These are phyloP conservation scores for Gymnoscopelus braueri DNA, from an alignment of 2,797 vertebrate genomes.

Conservation along the genomic window DNA sequence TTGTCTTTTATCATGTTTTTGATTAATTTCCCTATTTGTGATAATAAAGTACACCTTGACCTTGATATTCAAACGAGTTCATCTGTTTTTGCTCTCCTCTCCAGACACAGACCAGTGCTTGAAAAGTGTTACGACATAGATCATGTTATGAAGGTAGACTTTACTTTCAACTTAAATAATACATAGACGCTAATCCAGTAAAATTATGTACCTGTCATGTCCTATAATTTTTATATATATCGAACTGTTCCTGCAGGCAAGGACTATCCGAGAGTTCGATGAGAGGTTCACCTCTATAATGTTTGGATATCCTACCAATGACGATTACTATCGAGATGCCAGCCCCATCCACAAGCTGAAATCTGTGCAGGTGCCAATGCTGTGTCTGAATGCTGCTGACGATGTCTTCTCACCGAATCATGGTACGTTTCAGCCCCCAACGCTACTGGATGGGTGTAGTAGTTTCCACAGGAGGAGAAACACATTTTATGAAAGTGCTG, in stretches of 20 bases:
- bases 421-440: constrained; percentile 78
- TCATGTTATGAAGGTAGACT: constrained; percentile 94
- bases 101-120: constrained; percentile 92
- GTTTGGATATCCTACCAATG: constrained; percentile 95
- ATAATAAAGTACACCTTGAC: background rate
- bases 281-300: constrained; percentile 96
- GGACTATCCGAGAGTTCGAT: constrained; percentile 95
- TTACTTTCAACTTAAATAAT: constrained; percentile 24
- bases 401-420: constrained; percentile 97
- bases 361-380: constrained; percentile 94
- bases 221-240: background rate
- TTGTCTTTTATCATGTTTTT: background rate
- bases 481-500: no score
- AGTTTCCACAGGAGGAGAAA: no score
- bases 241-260: constrained; percentile 82
- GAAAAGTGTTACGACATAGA: constrained; percentile 95
- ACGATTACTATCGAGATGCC: constrained; percentile 95
- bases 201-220: constrained; percentile 1
- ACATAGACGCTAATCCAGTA: constrained; percentile 16
- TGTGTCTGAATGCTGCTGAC: constrained; percentile 96
- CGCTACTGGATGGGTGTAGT: no score
- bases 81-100: constrained; percentile 43
- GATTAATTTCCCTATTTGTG: background rate
- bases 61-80: constrained; percentile 25
- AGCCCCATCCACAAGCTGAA: constrained; percentile 92